Evolutionary conservation across 2,888 invertebrate species (phyloP).

Genomic region (Drosophila formosana): DNA sequence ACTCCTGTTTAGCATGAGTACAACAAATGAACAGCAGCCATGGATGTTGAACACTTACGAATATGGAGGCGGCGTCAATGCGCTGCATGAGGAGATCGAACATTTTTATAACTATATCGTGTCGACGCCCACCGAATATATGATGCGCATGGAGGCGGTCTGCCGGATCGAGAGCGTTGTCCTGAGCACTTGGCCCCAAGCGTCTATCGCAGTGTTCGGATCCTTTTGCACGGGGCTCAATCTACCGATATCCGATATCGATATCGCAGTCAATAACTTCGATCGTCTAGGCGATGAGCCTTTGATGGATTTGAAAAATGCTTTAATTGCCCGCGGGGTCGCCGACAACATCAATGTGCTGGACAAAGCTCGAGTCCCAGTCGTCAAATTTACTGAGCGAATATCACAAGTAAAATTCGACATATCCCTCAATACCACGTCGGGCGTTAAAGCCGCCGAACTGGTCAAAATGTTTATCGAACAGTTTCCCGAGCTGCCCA

Average conservation of each 20-base stretch:
- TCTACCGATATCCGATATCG: constrained; percentile 63
- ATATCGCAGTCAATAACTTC: constrained; percentile 50
- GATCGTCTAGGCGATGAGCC: constrained; percentile 32
- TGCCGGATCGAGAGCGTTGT: constrained; percentile 54
- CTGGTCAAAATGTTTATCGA: constrained; percentile 50
- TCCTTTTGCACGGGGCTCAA: constrained; percentile 65
- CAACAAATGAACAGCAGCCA: constrained; percentile 30
- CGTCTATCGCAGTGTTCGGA: constrained; percentile 58
- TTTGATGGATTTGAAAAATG: constrained; percentile 43
- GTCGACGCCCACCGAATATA: constrained; percentile 50
- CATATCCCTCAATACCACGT: constrained; percentile 60
- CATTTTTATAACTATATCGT: constrained; percentile 63
- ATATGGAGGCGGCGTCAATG: constrained; percentile 57
- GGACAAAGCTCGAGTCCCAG: constrained; percentile 66
- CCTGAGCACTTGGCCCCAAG: constrained; percentile 52
- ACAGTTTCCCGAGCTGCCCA: constrained; percentile 64
- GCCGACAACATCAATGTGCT: constrained; percentile 51
- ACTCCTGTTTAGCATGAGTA: constrained; percentile 28
- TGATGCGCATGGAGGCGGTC: constrained; percentile 54
- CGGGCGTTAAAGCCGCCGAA: constrained; percentile 65
- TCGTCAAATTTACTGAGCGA: constrained; percentile 67
- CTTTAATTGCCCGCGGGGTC: constrained; percentile 44
- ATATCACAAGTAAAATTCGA: constrained; percentile 65
- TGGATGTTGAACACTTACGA: constrained; percentile 46
- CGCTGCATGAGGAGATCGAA: constrained; percentile 65